Evolutionary conservation across 2,888 invertebrate species (phyloP).

Genomic region (Tachina grossa): DNA sequence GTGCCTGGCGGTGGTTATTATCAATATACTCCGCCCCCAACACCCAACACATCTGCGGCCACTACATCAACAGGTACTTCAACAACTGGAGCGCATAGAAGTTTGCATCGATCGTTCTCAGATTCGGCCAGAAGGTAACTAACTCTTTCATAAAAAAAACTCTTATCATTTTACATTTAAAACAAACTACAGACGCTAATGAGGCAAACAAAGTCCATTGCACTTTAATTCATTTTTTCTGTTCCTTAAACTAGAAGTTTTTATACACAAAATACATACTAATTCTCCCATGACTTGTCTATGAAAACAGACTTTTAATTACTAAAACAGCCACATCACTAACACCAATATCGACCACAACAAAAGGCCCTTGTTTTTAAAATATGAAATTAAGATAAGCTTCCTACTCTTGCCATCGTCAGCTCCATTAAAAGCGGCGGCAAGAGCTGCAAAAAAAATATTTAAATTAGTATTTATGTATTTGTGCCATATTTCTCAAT

Average conservation of each 20-base stretch:
- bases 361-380: conserved; percentile 55
- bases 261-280: conserved; percentile 45
- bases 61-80: conserved; percentile 61
- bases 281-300: conserved; percentile 70
- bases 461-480: conserved; percentile 56
- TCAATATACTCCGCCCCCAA: conserved; percentile 80
- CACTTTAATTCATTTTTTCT: conserved; percentile 22
- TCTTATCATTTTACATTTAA: not conserved
- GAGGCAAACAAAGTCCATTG: conserved; percentile 58
- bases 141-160: conserved; percentile 68
- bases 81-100: conserved; percentile 69
- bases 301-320: conserved; percentile 71
- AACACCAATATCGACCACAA: conserved; percentile 31
- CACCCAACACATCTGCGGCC: conserved; percentile 76
- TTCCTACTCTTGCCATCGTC: conserved; percentile 55
- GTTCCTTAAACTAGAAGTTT: conserved; percentile 26
- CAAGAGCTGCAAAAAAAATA: not conserved
- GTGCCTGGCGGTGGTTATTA: conserved; percentile 70
- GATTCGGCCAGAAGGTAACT: conserved; percentile 82
- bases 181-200: conserved; percentile 14
- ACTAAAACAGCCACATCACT: conserved; percentile 44
- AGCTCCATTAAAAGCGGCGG: conserved; percentile 31
- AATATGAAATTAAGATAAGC: conserved; percentile 62
- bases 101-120: conserved; percentile 79
- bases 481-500: conserved; percentile 59